Base-by-base conservation (phyloP, 1,140 invertebrate species). In the Drosophila auraria region DNA sequence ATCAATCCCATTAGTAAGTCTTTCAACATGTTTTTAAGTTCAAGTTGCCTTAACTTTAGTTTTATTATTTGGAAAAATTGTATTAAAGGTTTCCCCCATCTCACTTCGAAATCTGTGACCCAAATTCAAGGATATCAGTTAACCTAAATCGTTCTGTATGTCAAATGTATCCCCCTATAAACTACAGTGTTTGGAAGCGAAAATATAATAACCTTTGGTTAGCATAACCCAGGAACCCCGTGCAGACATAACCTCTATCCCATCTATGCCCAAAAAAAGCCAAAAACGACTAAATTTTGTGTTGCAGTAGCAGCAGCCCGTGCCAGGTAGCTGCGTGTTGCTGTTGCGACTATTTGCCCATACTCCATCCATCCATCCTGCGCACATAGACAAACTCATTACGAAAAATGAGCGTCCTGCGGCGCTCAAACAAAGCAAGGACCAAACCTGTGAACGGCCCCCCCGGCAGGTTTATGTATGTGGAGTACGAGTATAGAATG, bases 331-430 rank as follows among this genome's bases (percentile, higher is more conserved):
- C 25, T 58, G 57, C 47, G 23, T 36, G 23, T 64, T 68, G 44
- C 25, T 57, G 17, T 36, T 57, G 69, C 36, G 30, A 33, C 17
- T 72, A 60, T 72, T 73, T 51, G 47, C 68, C 56, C 70, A 56
- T 23, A 23, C 53, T 56, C 17, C 53, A 23, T 1, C 53, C 33
- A 23, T 20, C 33, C 33, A 60, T 61, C 70, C 70, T 61, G 38
- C 38, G 57, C 44, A 71, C 68, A 81, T 89, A 81, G 84, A 77
- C 86, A 89, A 87, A 87, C 84, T 87, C 84, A 87, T 87, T 87
- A 87, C 84, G 86, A 84, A 89, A 87, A 87, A 87, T 87, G 84
- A 89, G 84, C 84, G 84, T 87, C 84, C 84, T 87, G 84, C 84
- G 84, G 84, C 84, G 84, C 73, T 89, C 84, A 87, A 87, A 87